These are phyloP conservation scores for Elephas maximus DNA, from an alignment of 2,113 vertebrate species.

Conservation along the genomic window DNA sequence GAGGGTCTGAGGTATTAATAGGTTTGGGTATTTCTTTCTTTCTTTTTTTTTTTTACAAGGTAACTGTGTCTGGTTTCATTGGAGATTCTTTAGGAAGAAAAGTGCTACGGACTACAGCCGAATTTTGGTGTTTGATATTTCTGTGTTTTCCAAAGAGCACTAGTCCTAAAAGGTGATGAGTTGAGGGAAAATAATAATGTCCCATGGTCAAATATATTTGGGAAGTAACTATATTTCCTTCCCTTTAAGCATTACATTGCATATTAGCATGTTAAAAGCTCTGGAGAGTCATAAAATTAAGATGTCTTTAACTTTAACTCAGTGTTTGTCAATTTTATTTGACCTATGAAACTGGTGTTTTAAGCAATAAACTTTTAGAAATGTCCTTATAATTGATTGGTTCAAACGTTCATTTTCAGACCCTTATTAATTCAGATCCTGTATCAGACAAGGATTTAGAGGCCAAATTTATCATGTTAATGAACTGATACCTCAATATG, in stretches of 20 bases:
- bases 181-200: neutral
- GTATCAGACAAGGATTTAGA: neutral
- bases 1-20: neutral
- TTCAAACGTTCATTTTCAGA: slow-evolving; percentile 38
- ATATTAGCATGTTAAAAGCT: neutral
- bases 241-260: neutral
- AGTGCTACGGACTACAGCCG: neutral
- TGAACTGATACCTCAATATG: neutral
- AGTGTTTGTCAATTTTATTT: slow-evolving; percentile 16
- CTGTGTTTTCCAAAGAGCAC: neutral
- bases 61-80: slow-evolving; percentile 24
- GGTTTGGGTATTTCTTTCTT: slow-evolving; percentile 36
- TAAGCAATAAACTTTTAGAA: slow-evolving; percentile 17
- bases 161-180: slow-evolving; percentile 5
- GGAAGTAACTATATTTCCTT: neutral
- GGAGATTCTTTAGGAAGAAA: neutral
- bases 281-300: neutral
- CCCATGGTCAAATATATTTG: neutral
- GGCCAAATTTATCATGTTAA: neutral
- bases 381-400: neutral
- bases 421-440: neutral
- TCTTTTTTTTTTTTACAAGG: slow-evolving; percentile 20
- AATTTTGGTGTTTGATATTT: slow-evolving; percentile 40
- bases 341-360: neutral
- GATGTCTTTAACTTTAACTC: slow-evolving; percentile 13